Evolutionary conservation across 2,888 invertebrate genomes (phyloP).

Genomic region (Ochlodes sylvanus): DNA sequence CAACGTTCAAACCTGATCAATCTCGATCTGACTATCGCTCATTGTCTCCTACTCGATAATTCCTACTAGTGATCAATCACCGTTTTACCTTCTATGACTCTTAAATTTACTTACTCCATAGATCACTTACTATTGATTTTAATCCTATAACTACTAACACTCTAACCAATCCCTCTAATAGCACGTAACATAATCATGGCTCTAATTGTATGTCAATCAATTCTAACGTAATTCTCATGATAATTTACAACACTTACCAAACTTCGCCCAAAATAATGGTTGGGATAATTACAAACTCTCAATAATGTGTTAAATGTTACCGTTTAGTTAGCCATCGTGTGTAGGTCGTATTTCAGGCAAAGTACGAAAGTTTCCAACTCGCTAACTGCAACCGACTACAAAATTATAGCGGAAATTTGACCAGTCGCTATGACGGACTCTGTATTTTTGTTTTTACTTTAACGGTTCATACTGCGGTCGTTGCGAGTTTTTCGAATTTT

Average conservation of each 20-base stretch:
- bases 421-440: slow-evolving; percentile 9
- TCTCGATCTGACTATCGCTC: too few relatives aligned
- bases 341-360: slow-evolving; percentile 32
- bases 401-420: slow-evolving; percentile 27
- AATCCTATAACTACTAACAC: not conserved
- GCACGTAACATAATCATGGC: not conserved
- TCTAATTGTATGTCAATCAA: slow-evolving; percentile 18
- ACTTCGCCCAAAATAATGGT: slow-evolving; percentile 23
- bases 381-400: slow-evolving; percentile 19
- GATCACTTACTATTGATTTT: too few relatives aligned
- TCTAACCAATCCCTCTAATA: not conserved
- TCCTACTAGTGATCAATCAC: too few relatives aligned
- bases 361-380: slow-evolving; percentile 33
- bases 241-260: slow-evolving; percentile 9
- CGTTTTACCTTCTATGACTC: too few relatives aligned
- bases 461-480: too few relatives aligned
- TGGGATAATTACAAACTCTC: slow-evolving; percentile 31
- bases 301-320: slow-evolving; percentile 21
- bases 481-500: not conserved
- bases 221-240: slow-evolving; percentile 5
- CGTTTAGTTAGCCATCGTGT: slow-evolving; percentile 17
- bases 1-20: too few relatives aligned
- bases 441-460: slow-evolving; percentile 11
- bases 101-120: not conserved
- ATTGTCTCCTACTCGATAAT: too few relatives aligned